Evolutionary conservation across 1,140 invertebrate genomes (phyloP).

Genomic region (Plutomurus gul): DNA sequence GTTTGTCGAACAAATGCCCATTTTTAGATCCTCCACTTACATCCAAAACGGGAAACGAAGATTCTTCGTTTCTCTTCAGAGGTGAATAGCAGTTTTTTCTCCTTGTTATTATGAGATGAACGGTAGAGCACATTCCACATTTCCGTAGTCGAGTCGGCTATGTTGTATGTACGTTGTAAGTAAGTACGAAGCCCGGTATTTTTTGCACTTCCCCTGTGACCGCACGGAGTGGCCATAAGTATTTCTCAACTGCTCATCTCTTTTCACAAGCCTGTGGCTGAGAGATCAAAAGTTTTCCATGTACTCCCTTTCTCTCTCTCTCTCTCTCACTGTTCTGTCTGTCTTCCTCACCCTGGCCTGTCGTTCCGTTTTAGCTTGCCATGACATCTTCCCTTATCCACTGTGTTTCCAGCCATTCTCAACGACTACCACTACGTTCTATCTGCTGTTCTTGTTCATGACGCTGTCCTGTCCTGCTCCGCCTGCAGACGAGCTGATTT

Average conservation of each 20-base stretch:
- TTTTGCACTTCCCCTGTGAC: slow-evolving; percentile 30
- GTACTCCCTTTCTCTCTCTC: not conserved
- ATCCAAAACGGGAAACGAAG: not conserved
- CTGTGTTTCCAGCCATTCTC: slow-evolving; percentile 9
- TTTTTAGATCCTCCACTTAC: slow-evolving; percentile 4
- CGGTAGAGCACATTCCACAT: not conserved
- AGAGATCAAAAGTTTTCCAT: slow-evolving; percentile 22
- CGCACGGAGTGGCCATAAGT: slow-evolving; percentile 30
- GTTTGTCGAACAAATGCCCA: slow-evolving; percentile 23
- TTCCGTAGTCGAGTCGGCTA: not conserved
- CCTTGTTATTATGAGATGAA: slow-evolving; percentile 12
- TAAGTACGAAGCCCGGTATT: not conserved
- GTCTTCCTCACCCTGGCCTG: not conserved
- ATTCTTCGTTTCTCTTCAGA: slow-evolving; percentile 6
- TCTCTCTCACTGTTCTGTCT: not conserved
- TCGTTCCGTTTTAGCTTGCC: slow-evolving; percentile 4
- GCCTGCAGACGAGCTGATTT: slow-evolving; percentile 11
- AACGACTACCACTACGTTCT: not conserved
- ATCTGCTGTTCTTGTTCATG: not conserved
- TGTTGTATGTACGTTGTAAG: not conserved
- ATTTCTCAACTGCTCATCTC: slow-evolving; percentile 33
- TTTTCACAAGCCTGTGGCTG: slow-evolving; percentile 7
- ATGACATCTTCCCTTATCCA: slow-evolving; percentile 12
- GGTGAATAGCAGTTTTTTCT: not conserved
- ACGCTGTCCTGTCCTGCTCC: not conserved